Base-by-base conservation (phyloP, 2,797 vertebrate genomes). In the Diceros bicornis region DNA sequence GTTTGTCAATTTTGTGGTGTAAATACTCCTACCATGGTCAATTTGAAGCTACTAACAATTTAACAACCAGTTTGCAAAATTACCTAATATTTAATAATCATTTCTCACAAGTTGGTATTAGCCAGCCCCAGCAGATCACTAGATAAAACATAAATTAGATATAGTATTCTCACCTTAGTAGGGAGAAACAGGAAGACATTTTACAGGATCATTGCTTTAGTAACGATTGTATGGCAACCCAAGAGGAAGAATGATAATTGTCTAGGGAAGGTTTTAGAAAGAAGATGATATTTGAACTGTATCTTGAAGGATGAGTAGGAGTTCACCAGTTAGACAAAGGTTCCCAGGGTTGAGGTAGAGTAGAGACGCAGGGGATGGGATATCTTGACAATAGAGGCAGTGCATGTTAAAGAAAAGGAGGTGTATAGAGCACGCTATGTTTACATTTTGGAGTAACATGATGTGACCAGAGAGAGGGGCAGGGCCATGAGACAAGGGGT, bases 1-100 rank as follows among this genome's bases (percentile, higher is more conserved):
- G 4, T 77, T 92, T 74, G 50, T 34, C 57, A 47, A 44, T 50
- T 93, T 20, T 6, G 27, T 66, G 20, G n/a, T 23, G 6, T 32
- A 89, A 84, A 66, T 81, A 64, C 10, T n/a, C 25, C 37, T 74
- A 11, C 17, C 0, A 2, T 2, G 20, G 32, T 64, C 29, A 18
- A 75, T 64, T 95, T 92, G 27, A 77, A 82, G 37, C 7, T 37
- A 90, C n/a, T 61, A 44, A 59, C 3, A 74, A 41, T 75, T 78
- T 89, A 59, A 62, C 7, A 32, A 55, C 6, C 17, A 74, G 4
- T 5, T 64, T 62, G 10, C 13, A 82, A 27, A 71, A 29, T 57
- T 23, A 7, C n/a, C 47, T 55, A 74, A 66, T 89, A 41, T 32
- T 41, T 89, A 68, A 41, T 16, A 27, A 94, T 87, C 13, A 55